phyloP scores from a whole-genome alignment of 2,888 invertebrate species.

The Adelphocoris suturalis region DNA sequence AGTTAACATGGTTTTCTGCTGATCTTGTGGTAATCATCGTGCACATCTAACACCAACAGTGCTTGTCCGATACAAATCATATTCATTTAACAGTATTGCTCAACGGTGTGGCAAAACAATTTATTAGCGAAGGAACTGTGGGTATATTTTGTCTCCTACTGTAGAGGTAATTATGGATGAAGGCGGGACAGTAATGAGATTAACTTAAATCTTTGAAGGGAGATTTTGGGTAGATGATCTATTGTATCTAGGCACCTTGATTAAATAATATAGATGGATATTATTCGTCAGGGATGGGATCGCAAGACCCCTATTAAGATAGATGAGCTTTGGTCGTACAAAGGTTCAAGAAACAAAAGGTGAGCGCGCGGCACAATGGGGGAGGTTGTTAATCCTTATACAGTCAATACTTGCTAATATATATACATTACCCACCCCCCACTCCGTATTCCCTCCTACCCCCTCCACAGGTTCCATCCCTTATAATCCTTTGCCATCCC shows the following conservation, averaged over 20 bases:
- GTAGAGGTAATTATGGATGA: slow-evolving; percentile 57
- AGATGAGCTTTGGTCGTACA: slow-evolving; percentile 71
- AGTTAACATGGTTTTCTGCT: no score
- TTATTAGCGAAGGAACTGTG: no score
- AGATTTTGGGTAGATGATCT: slow-evolving; percentile 62
- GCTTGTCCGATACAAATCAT: no score
- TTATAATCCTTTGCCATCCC: slow-evolving; percentile 70
- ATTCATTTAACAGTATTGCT: no score
- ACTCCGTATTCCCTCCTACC: background rate
- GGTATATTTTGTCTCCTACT: no score
- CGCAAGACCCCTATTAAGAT: slow-evolving; percentile 72
- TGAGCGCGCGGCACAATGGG: slow-evolving; percentile 63
- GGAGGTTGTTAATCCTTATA: slow-evolving; percentile 71
- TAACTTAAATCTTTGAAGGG: slow-evolving; percentile 68
- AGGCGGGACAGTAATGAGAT: slow-evolving; percentile 65
- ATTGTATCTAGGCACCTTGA: slow-evolving; percentile 71
- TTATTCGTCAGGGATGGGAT: slow-evolving; percentile 72
- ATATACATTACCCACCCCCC: slow-evolving; percentile 69
- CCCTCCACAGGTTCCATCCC: slow-evolving; percentile 62
- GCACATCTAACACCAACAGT: no score
- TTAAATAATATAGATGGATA: slow-evolving; percentile 75
- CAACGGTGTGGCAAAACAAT: background rate
- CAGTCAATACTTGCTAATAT: slow-evolving; percentile 73
- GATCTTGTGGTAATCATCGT: no score
- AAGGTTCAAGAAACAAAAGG: slow-evolving; percentile 72